Percentiles rank a stretch among this genome's conserved stretches.
phyloP scores from a whole-genome alignment of 2,888 invertebrate genomes.

The Chouioia cunea region DNA sequence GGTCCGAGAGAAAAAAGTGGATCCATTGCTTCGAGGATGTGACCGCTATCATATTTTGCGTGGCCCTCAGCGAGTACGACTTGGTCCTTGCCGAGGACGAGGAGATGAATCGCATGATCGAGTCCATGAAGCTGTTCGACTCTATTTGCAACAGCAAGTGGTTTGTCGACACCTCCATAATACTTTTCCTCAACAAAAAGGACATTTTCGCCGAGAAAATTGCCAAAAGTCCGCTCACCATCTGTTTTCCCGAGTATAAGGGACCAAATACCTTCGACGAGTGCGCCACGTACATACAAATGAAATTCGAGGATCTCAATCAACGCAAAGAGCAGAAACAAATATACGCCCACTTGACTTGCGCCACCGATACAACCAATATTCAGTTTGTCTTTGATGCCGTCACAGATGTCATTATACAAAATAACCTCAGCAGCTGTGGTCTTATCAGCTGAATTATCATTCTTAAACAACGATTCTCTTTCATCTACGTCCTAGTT shows the following conservation, averaged over 20 bases:
- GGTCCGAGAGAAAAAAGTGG: slow-evolving; percentile 95
- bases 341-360: slow-evolving; percentile 91
- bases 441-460: slow-evolving; percentile 74
- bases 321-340: slow-evolving; percentile 91
- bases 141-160: slow-evolving; percentile 95
- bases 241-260: slow-evolving; percentile 91
- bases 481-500: not conserved
- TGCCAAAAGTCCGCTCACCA: slow-evolving; percentile 82
- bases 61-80: slow-evolving; percentile 90
- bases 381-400: slow-evolving; percentile 94
- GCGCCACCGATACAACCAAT: slow-evolving; percentile 90
- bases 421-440: slow-evolving; percentile 90
- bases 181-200: slow-evolving; percentile 91
- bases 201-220: slow-evolving; percentile 93
- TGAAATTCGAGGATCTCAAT: slow-evolving; percentile 91
- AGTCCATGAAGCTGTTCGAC: slow-evolving; percentile 91
- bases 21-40: slow-evolving; percentile 95
- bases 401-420: slow-evolving; percentile 92
- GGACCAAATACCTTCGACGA: slow-evolving; percentile 88
- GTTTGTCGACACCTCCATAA: slow-evolving; percentile 92
- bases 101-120: slow-evolving; percentile 92
- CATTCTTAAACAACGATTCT: not conserved
- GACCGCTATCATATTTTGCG: slow-evolving; percentile 93
- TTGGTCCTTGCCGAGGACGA: slow-evolving; percentile 88
- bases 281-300: slow-evolving; percentile 87